Evolutionary conservation across 2,888 invertebrate species (phyloP), one percentile per base, ranked within the genome.

Genomic region (Tubulanus polymorphus): DNA sequence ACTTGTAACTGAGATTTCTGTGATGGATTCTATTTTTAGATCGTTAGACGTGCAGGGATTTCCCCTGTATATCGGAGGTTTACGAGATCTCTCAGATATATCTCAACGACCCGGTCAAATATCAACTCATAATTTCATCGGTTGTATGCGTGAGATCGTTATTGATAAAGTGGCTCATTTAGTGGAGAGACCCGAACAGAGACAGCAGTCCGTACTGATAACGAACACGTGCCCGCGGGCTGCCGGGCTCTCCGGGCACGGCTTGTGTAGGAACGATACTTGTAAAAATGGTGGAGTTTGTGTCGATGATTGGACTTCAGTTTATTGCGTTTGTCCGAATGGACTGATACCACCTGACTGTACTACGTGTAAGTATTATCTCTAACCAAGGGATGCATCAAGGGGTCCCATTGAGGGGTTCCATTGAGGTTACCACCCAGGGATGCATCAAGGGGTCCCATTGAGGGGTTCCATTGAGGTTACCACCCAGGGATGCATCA

Each of bases 111-210:
- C 91, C 0, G 92, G 91, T 0, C 93, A 94, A 80, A 86, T 95
- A 37, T 88, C 88, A 69, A 88, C 93, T 0, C 93, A 94, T 73
- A 94, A 95, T 75, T 87, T 96, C 58, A 88, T 94, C 18, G 96
- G 96, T 3, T 96, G 96, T 73, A 86, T 95, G 64, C 92, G 93
- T 72, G 91, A 91, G 65, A 88, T 94, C 1, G 86, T 89, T 0
- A 85, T 95, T 53, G 93, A 95, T 71, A 93, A 93, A n/a, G n/a
- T n/a, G 41, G 53, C 57, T 6, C 65, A 72, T 55, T 59, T 72
- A n/a, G 57, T 70, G 12, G 15, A n/a, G n/a, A n/a, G n/a, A n/a
- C n/a, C 49, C 15, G 30, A 35, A 57, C 87, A 84, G 64, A 91
- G 93, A 0, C 66, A 90, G 1, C 82, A 86, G 50, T 86, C 89